Evolutionary conservation across 2,797 vertebrate genomes (phyloP).

Genomic region (Trachurus trachurus): DNA sequence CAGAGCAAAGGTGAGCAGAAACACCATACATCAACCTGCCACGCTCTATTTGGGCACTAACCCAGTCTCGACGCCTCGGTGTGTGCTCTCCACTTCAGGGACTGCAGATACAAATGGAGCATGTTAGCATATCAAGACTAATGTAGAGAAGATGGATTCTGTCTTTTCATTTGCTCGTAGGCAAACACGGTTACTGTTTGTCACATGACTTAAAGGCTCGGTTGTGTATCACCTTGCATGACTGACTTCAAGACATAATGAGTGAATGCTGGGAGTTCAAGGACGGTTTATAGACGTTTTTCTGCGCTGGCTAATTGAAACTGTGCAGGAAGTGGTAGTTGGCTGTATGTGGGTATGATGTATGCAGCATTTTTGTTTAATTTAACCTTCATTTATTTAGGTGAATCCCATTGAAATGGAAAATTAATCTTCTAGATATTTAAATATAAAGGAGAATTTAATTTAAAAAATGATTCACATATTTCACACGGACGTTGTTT

Average conservation of each 20-base stretch:
- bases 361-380: no score
- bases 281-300: background rate
- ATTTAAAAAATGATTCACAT: no score
- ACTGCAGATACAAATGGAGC: conserved; percentile 29
- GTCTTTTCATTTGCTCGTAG: background rate
- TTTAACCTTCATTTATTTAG: no score
- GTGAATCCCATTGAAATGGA: no score
- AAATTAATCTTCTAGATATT: no score
- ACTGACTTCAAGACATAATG: background rate
- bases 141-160: background rate
- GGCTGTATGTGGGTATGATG: background rate
- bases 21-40: conserved; percentile 81
- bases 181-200: background rate
- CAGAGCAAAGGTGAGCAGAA: conserved; percentile 76
- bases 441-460: no score
- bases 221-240: background rate
- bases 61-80: conserved; percentile 23
- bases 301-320: background rate
- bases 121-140: background rate
- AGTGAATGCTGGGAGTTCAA: background rate
- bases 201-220: background rate
- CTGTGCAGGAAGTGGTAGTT: background rate
- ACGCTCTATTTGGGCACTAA: conserved; percentile 45
- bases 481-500: no score
- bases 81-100: conserved; percentile 16